Conservation (phyloP, 2,113 vertebrate genomes). For the Machaerirhynchus nigripectus region DNA sequence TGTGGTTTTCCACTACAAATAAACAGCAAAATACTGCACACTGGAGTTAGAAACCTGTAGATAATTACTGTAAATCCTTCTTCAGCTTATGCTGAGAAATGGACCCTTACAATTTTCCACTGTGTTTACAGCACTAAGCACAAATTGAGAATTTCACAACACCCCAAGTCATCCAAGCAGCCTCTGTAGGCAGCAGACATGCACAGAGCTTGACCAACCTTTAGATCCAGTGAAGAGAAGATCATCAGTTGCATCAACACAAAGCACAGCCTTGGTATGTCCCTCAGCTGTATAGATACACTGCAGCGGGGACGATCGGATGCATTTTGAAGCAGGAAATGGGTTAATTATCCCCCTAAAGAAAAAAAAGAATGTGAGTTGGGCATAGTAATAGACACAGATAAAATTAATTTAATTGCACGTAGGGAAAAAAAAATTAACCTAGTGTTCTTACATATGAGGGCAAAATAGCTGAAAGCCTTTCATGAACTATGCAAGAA, state of each 20-base stretch:
- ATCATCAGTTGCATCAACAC: constrained; percentile 93
- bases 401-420: background rate
- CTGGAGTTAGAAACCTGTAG: background rate
- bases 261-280: constrained; percentile 92
- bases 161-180: background rate
- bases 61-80: background rate
- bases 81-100: background rate
- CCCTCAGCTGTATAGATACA: constrained; percentile 91
- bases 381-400: background rate
- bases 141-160: background rate
- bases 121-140: background rate
- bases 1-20: background rate
- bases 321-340: constrained; percentile 75
- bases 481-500: background rate
- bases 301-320: constrained; percentile 75
- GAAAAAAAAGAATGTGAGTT: background rate
- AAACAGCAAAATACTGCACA: background rate
- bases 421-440: background rate
- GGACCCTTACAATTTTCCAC: background rate
- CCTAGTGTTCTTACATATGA: background rate
- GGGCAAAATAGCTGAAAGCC: background rate
- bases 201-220: constrained; percentile 72
- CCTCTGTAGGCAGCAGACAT: background rate
- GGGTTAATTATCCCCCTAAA: constrained; percentile 91
- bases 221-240: constrained; percentile 98